Evolutionary conservation across 2,797 vertebrate species (phyloP).

Genomic region (Peromyscus attwateri): DNA sequence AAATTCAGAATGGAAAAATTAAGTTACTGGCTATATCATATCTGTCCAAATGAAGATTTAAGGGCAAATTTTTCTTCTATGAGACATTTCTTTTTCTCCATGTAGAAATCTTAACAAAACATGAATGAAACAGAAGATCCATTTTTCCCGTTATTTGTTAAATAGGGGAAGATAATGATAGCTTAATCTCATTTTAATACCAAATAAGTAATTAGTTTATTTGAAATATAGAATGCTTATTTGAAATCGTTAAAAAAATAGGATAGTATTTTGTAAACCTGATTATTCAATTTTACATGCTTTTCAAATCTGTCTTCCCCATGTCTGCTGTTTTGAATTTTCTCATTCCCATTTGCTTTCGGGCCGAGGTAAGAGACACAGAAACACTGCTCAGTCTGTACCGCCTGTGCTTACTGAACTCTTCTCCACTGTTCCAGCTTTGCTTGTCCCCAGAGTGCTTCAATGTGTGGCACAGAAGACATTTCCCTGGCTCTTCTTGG

Average conservation of each 20-base stretch:
- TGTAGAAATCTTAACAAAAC: neutral
- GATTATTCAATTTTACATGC: neutral
- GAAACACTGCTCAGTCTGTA: neutral
- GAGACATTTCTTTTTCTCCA: neutral
- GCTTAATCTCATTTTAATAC: neutral
- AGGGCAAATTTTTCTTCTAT: neutral
- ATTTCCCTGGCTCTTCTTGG: slow-evolving; percentile 36
- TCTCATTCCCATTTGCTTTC: neutral
- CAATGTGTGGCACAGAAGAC: slow-evolving; percentile 47
- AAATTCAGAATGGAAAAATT: neutral
- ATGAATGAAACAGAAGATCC: neutral
- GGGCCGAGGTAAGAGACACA: neutral
- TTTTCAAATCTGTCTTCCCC: neutral
- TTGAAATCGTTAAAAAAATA: slow-evolving; percentile 34
- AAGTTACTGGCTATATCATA: neutral
- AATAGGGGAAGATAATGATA: neutral
- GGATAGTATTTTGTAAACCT: neutral
- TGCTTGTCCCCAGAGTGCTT: slow-evolving; percentile 15
- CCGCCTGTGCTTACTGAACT: neutral
- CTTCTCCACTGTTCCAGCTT: neutral
- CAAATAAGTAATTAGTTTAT: neutral
- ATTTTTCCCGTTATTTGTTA: neutral
- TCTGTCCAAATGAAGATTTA: neutral
- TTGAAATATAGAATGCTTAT: neutral
- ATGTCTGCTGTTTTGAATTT: neutral